Conservation (phyloP, 2,888 invertebrate genomes). For the Eristalis pertinax region DNA sequence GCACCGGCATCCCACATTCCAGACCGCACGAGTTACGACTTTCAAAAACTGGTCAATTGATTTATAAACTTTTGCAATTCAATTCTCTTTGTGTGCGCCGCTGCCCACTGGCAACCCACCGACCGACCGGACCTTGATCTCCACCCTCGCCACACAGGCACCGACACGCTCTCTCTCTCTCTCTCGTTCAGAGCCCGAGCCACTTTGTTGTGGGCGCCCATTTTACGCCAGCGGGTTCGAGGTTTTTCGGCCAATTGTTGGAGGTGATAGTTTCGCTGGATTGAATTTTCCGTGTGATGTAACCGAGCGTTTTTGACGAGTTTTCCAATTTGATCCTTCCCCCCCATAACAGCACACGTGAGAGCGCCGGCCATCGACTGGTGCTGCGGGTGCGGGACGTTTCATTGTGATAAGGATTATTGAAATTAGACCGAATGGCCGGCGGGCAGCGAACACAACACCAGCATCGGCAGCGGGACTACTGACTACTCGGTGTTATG, state of each 20-base stretch:
- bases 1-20: constrained; percentile 10
- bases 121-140: no score
- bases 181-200: neutral
- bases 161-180: neutral
- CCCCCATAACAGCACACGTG: neutral
- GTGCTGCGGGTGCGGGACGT: neutral
- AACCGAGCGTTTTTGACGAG: constrained; percentile 63
- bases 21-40: constrained; percentile 56
- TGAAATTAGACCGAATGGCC: constrained; percentile 60
- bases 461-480: neutral
- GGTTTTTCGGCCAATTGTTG: constrained; percentile 62
- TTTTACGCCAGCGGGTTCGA: constrained; percentile 46
- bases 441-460: neutral
- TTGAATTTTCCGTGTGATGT: constrained; percentile 68
- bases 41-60: constrained; percentile 66
- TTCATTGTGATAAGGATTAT: constrained; percentile 57
- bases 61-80: constrained; percentile 71
- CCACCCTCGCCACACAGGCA: constrained; percentile 8
- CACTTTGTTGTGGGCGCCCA: constrained; percentile 19
- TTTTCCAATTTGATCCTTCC: constrained; percentile 56
- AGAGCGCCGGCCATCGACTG: neutral
- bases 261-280: constrained; percentile 69
- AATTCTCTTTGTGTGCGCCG: constrained; percentile 47
- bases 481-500: constrained; percentile 20
- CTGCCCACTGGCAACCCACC: neutral